phyloP scores from a whole-genome alignment of 2,113 vertebrate species.

The Nothobranchius kuhntae region DNA sequence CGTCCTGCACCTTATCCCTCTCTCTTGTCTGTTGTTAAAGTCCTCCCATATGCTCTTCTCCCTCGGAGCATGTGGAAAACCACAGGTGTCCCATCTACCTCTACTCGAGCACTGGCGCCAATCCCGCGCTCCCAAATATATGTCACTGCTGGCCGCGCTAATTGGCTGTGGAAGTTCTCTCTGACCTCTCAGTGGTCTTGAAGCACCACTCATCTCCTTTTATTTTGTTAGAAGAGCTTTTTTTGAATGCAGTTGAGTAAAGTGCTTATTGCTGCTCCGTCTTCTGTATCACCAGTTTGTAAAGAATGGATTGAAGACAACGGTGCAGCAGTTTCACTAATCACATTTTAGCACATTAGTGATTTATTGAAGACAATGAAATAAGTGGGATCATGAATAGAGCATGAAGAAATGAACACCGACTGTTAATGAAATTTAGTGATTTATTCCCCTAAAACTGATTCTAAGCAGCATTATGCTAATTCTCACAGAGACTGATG shows the following conservation, averaged over 20 bases:
- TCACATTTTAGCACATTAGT: conserved; percentile 48
- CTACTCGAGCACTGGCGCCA: conserved; percentile 33
- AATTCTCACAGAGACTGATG: conserved; percentile 41
- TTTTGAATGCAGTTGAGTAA: conserved; percentile 17
- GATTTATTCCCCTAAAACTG: conserved; percentile 37
- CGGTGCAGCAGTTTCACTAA: conserved; percentile 47
- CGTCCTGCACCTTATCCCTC: conserved; percentile 3
- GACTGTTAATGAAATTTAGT: conserved; percentile 41
- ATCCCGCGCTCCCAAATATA: conserved; percentile 20
- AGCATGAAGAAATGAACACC: conserved; percentile 27
- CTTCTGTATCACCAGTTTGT: conserved; percentile 20
- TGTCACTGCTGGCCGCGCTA: conserved; percentile 20
- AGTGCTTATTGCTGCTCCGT: conserved; percentile 16
- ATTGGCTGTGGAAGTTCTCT: conserved; percentile 35
- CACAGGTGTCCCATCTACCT: conserved; percentile 52
- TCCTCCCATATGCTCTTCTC: conserved; percentile 60
- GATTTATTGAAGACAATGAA: conserved; percentile 50
- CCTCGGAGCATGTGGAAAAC: conserved; percentile 70
- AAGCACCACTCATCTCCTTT: conserved; percentile 22
- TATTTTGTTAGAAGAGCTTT: conserved; percentile 3
- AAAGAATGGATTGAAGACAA: conserved; percentile 35
- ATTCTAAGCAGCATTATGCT: conserved; percentile 32
- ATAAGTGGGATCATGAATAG: conserved; percentile 34
- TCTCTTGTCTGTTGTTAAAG: conserved; percentile 46
- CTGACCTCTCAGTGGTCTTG: conserved; percentile 47